Evolutionary conservation across 2,888 invertebrate species (phyloP), one percentile per base, ranked within the genome.

Genomic region (Sphaeridia pumilis): DNA sequence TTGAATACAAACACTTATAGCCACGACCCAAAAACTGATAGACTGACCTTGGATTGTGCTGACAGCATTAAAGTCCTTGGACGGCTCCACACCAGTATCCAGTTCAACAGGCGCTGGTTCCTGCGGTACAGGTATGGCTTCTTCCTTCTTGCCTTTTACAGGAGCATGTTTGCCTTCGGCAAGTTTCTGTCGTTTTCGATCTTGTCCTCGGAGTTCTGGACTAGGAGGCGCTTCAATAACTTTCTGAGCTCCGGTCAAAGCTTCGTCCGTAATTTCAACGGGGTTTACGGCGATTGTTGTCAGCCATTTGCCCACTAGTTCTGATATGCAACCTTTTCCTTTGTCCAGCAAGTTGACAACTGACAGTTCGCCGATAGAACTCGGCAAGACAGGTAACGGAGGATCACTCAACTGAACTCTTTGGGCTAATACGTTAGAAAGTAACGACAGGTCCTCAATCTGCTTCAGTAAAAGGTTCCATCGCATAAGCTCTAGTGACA

Each of bases 381-480:
- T 38, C 7, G 42, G 35, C 4, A 64, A 46, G 4, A 61, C 35
- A 7, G 62, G 63, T 26, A 64, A 42, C 1, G 20, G 14, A 4
- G 62, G 58, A 2, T 34, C 22, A 25, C 24, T 44, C 4, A 64
- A 46, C 28, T 52, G 42, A 3, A 60, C 60, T 20, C 52, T 54
- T 46, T 58, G 57, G 17, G 44, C 44, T 10, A 83, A 70, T 49
- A 87, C 77, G 63, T 83, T 76, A 72, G 83, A 82, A 14, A 92
- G 74, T 49, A 87, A 77, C 2, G 89, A 80, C 57, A 89, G 78
- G 69, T 93, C 90, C 70, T 93, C 92, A 43, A 93, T 74, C 73
- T 90, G 90, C 49, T 85, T 86, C 36, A 88, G 83, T 1, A 93
- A 73, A 45, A 88, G 73, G 17, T 84, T 83, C 87, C 93, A 93